These are phyloP conservation scores for Nematostella vectensis DNA, from an alignment of 92 coral and sea anemone species.

Conservation along the genomic window DNA sequence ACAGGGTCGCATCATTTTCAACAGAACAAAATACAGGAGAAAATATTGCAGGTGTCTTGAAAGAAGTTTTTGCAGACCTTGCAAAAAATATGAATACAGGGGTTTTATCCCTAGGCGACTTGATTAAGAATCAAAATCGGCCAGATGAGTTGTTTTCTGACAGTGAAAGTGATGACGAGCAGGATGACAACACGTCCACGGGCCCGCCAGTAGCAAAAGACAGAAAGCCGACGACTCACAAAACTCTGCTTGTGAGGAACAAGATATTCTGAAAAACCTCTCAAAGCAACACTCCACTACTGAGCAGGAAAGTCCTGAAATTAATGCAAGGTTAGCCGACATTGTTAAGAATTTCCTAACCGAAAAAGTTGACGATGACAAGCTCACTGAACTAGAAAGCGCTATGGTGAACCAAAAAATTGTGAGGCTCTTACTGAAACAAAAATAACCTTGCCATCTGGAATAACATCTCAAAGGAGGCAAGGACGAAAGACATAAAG, in stretches of 20 bases:
- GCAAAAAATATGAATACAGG: not conserved
- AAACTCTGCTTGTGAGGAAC: too few species aligned
- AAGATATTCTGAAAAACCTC: conserved; percentile 2
- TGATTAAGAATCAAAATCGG: conserved; percentile 3
- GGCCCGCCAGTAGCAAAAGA: conserved; percentile 24
- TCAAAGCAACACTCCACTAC: conserved; percentile 5
- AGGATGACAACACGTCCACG: conserved; percentile 1
- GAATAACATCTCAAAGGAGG: conserved; percentile 23
- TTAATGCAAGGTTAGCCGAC: conserved; percentile 17
- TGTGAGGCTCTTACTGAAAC: conserved; percentile 19
- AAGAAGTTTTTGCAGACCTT: conserved; percentile 2
- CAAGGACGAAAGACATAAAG: conserved; percentile 15
- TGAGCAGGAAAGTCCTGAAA: conserved; percentile 19
- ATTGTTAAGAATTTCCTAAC: conserved; percentile 18
- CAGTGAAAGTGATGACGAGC: conserved; percentile 3
- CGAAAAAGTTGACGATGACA: conserved; percentile 25
- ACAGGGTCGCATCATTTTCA: too few species aligned
- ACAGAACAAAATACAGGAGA: too few species aligned
- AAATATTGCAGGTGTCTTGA: not conserved
- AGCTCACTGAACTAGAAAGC: conserved; percentile 21
- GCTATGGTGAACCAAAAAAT: conserved; percentile 14
- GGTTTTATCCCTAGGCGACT: conserved; percentile 1
- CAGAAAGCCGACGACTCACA: conserved; percentile 2
- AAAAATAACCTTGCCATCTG: conserved; percentile 17
- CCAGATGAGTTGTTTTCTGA: conserved; percentile 1